Base-by-base conservation (phyloP, 92 coral and sea anemone species). In the Muricea muricata region DNA sequence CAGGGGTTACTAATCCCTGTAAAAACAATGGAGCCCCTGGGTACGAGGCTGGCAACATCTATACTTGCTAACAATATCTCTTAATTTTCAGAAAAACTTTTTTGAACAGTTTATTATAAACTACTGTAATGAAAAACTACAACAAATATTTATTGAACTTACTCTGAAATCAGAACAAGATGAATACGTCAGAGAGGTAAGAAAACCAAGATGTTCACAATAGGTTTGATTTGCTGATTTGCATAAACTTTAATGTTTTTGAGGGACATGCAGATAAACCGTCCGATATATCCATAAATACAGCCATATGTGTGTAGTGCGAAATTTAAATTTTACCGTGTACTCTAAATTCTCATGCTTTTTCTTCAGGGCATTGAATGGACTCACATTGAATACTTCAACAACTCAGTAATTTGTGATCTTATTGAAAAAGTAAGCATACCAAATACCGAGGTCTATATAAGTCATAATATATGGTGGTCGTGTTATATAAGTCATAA, bases 81-180 rank as follows among this genome's bases (percentile, higher is more conserved):
- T 72, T 37, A 50, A 45, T 72, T 80, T 74, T 39, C 85, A 97
- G 99, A 92, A 82, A 41, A 97, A 97, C 92, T 92, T 95, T 80
- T 97, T 97, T 87, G 99, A 97, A 74, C 99, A 97, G 84, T 97
- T 97, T 72, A 93, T 97, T 58, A 97, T 97, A 89, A 97, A 97
- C 87, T 97, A 97, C 91, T 97, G 99, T 67, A 97, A 97, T 56
- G 99, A 97, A 85, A 97, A 97, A 80, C 91, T 97, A 25, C 99
- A 97, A 42, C 99, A 93, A 91, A 93, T 97, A 85, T 97, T 97
- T 50, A 92, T 97, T 33, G 99, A 97, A 60, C 77, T 97, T 54
- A 97, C 99, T 29, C 91, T 97, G 37, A 89, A 94, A 78, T 97
- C 98, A 37, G 99, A 97, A 68, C 99, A 97, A 86, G 99, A 97